phyloP scores from a whole-genome alignment of 1,140 invertebrate genomes.

The Drosophila saltans region DNA sequence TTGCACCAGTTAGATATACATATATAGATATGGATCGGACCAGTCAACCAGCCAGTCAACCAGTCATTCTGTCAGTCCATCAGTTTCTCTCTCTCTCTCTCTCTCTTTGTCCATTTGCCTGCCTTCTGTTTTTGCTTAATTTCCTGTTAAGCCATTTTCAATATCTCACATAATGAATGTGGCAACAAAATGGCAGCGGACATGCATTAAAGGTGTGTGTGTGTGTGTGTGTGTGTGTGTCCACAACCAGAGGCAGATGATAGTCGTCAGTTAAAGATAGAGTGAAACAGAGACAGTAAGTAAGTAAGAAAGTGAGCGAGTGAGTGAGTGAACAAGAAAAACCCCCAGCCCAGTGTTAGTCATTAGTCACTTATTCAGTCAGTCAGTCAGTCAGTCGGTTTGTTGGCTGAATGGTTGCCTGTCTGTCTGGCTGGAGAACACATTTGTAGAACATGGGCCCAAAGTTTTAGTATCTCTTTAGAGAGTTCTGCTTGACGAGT shows the following conservation, averaged over 20 bases:
- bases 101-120: conserved; percentile 17
- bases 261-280: neutral
- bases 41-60: conserved; percentile 3
- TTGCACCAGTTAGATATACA: conserved; percentile 60
- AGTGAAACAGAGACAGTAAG: neutral
- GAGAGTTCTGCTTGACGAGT: conserved; percentile 72
- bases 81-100: neutral
- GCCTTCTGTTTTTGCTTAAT: conserved; percentile 69
- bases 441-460: conserved; percentile 53
- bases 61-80: conserved; percentile 8
- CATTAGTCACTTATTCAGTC: conserved; percentile 37
- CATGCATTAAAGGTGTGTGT: conserved; percentile 74
- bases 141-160: conserved; percentile 79
- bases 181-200: conserved; percentile 61
- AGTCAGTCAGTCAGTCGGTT: conserved; percentile 19
- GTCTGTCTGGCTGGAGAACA: conserved; percentile 14
- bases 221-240: neutral
- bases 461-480: conserved; percentile 32
- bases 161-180: conserved; percentile 56
- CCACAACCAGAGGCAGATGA: conserved; percentile 30
- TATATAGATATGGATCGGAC: conserved; percentile 23
- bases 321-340: neutral
- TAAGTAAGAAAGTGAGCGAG: no score
- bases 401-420: neutral
- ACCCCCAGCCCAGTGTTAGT: conserved; percentile 7